phyloP scores from a whole-genome alignment of 1,140 invertebrate species.

The Atta colombica region DNA sequence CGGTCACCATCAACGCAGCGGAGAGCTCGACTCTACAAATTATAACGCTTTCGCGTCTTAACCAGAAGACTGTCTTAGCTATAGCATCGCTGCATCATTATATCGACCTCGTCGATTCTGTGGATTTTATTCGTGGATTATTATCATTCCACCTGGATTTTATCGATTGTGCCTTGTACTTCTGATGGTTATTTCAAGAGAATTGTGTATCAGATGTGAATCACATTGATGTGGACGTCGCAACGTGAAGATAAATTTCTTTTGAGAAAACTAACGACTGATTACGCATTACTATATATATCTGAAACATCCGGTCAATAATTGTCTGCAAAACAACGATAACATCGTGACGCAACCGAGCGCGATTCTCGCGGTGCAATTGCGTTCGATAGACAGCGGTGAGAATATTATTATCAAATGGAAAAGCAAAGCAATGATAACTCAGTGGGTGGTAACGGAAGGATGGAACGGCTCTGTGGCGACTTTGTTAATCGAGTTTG shows the following conservation, averaged over 20 bases:
- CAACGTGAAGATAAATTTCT: neutral
- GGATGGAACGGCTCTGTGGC: neutral
- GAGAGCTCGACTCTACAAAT: conserved; percentile 56
- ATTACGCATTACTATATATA: neutral
- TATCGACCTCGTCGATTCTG: neutral
- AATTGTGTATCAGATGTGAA: neutral
- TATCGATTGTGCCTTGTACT: neutral
- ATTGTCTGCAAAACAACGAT: neutral
- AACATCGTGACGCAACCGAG: neutral
- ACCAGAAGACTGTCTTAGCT: conserved; percentile 27
- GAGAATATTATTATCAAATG: conserved; percentile 34
- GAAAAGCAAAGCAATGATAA: conserved; percentile 31
- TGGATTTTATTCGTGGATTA: neutral
- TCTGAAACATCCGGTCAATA: neutral
- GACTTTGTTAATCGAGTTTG: conserved; percentile 25
- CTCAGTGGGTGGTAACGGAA: neutral
- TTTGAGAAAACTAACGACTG: neutral
- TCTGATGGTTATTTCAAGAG: neutral
- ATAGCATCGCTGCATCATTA: neutral
- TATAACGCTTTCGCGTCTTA: conserved; percentile 45
- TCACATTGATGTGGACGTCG: neutral
- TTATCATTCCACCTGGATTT: no score
- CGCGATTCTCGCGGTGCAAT: neutral
- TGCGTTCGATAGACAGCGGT: neutral
- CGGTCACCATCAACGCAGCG: conserved; percentile 66